Percentiles rank a stretch among this genome's conserved stretches.
phyloP scores from a whole-genome alignment of 1,140 invertebrate species.

The Musca vetustissima region DNA sequence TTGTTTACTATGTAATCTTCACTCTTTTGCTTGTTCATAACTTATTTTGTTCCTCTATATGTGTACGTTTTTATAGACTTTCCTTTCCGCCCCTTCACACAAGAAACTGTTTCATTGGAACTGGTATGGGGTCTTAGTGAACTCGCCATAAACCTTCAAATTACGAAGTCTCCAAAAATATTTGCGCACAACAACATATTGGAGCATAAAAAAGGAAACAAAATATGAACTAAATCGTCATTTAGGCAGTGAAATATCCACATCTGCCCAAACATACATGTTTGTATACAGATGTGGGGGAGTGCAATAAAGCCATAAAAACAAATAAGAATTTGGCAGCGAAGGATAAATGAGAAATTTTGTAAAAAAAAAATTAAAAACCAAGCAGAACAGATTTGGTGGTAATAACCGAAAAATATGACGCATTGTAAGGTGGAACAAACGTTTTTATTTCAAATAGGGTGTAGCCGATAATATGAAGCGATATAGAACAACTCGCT shows the following conservation, averaged over 20 bases:
- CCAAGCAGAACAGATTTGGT: neutral
- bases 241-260: neutral
- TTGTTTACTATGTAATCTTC: too few species aligned
- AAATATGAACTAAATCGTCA: constrained; percentile 8
- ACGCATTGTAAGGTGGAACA: too few species aligned
- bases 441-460: neutral
- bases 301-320: constrained; percentile 14
- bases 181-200: neutral
- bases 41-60: too few species aligned
- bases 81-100: too few species aligned
- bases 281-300: neutral
- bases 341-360: neutral
- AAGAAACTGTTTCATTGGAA: too few species aligned
- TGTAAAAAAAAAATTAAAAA: neutral
- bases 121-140: neutral
- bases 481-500: neutral
- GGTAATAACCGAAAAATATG: neutral
- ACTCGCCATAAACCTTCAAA: constrained; percentile 10
- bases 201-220: constrained; percentile 9
- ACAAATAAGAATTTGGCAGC: too few species aligned
- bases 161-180: too few species aligned
- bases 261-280: neutral
- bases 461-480: neutral
- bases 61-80: too few species aligned
- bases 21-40: too few species aligned